Conservation (phyloP, 2,888 invertebrate species). For the Chorisops tibialis region DNA sequence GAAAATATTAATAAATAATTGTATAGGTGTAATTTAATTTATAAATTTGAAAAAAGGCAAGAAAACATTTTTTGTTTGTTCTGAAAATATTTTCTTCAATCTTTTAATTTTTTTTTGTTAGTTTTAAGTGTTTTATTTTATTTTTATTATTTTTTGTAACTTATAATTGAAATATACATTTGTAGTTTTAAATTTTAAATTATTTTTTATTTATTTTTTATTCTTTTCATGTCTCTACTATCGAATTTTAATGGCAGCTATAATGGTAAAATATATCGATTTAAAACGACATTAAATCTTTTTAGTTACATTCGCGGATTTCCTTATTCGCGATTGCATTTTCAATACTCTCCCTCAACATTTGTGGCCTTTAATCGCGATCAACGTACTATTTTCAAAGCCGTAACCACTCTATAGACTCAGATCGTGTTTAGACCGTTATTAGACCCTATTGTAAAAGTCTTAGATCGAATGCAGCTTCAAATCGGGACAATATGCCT, state of each 20-base stretch:
- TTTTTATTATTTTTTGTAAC: conserved; percentile 23
- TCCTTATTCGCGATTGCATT: too few species aligned
- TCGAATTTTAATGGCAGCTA: too few species aligned
- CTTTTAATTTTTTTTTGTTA: conserved; percentile 8
- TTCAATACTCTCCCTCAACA: too few species aligned
- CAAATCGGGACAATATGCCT: too few species aligned
- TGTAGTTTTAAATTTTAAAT: conserved; percentile 16
- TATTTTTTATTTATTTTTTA: neutral
- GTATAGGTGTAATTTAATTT: conserved; percentile 24
- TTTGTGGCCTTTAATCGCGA: too few species aligned
- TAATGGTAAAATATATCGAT: too few species aligned
- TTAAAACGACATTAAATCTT: neutral
- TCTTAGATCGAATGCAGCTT: too few species aligned
- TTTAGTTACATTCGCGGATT: too few species aligned
- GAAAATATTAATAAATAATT: neutral
- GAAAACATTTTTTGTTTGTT: neutral
- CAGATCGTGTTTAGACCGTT: too few species aligned
- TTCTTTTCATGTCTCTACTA: neutral
- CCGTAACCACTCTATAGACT: too few species aligned
- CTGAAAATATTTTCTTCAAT: conserved; percentile 10
- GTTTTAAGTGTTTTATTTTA: conserved; percentile 25
- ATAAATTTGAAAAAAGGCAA: conserved; percentile 16
- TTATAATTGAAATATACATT: conserved; percentile 27
- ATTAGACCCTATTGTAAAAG: too few species aligned
- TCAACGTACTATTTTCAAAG: too few species aligned